phyloP scores from a whole-genome alignment of 2,113 vertebrate species.

The Lagenorhynchus albirostris region DNA sequence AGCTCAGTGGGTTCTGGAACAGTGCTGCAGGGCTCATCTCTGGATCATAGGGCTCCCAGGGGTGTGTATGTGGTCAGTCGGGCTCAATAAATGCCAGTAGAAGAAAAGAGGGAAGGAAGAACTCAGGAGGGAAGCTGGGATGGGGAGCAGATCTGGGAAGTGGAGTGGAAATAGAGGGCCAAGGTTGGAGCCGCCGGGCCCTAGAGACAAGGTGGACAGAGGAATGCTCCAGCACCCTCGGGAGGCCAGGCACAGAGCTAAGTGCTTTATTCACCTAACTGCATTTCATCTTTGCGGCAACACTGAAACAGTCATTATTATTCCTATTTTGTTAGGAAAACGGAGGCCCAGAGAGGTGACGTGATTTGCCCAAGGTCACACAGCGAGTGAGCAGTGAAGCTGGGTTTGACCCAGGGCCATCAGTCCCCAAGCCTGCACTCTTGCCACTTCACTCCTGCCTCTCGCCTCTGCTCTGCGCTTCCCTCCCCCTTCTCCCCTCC shows the following conservation, averaged over 20 bases:
- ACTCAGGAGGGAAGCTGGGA: not conserved
- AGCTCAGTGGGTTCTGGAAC: not conserved
- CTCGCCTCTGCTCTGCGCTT: not conserved
- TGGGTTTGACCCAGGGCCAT: not conserved
- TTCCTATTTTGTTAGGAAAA: slow-evolving; percentile 18
- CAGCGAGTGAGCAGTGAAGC: not conserved
- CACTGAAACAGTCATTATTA: not conserved
- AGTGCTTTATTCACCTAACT: not conserved
- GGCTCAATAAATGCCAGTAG: not conserved
- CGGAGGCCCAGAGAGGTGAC: slow-evolving; percentile 24
- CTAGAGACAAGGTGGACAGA: not conserved
- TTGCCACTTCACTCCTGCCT: not conserved
- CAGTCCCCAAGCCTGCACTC: not conserved
- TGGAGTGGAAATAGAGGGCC: not conserved
- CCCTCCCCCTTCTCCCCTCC: not conserved
- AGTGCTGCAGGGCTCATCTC: not conserved
- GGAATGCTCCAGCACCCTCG: not conserved
- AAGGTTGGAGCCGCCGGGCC: not conserved
- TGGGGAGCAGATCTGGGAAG: not conserved
- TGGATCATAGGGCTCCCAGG: not conserved
- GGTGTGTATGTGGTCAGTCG: not conserved
- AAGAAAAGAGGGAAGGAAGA: not conserved
- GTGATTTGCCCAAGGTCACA: slow-evolving; percentile 64
- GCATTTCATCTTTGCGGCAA: not conserved
- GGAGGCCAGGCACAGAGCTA: not conserved